Percentiles rank a stretch among this genome's conserved stretches.
These are phyloP conservation scores for Amphiura filiformis DNA, from an alignment of 35 echinoderm and acorn worm species.

Conservation along the genomic window DNA sequence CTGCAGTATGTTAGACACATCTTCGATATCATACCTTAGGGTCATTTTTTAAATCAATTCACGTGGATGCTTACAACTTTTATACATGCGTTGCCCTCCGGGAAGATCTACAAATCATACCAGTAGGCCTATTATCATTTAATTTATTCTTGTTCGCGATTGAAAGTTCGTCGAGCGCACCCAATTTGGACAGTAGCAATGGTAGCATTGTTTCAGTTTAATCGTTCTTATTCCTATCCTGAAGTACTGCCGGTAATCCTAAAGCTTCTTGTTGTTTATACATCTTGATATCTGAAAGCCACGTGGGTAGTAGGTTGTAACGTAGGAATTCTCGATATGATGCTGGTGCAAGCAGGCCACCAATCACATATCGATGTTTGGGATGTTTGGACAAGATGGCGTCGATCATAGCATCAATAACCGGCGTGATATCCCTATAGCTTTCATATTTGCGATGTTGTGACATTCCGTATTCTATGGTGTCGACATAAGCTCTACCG, in stretches of 20 bases:
- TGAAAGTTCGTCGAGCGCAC: too few relatives aligned
- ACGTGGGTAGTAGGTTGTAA: neutral
- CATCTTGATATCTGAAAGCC: neutral
- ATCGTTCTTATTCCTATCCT: neutral
- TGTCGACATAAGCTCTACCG: slow-evolving; percentile 40
- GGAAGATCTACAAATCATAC: too few relatives aligned
- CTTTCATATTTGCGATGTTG: neutral
- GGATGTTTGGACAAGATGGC: slow-evolving; percentile 8
- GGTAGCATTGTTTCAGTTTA: too few relatives aligned
- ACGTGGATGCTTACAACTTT: too few relatives aligned
- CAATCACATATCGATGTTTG: too few relatives aligned
- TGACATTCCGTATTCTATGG: neutral
- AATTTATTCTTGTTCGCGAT: too few relatives aligned
- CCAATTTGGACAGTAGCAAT: too few relatives aligned
- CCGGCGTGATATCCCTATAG: slow-evolving; percentile 31
- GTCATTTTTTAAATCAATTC: too few relatives aligned
- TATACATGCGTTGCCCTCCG: too few relatives aligned
- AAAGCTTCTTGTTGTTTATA: neutral
- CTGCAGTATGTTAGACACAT: too few relatives aligned
- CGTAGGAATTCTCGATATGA: neutral
- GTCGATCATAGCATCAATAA: slow-evolving; percentile 36
- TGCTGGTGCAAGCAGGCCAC: neutral
- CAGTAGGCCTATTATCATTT: too few relatives aligned
- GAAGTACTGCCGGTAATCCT: neutral
- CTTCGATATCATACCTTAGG: too few relatives aligned